phyloP scores from a whole-genome alignment of 1,140 invertebrate genomes.

The Hydropsyche tenuis region DNA sequence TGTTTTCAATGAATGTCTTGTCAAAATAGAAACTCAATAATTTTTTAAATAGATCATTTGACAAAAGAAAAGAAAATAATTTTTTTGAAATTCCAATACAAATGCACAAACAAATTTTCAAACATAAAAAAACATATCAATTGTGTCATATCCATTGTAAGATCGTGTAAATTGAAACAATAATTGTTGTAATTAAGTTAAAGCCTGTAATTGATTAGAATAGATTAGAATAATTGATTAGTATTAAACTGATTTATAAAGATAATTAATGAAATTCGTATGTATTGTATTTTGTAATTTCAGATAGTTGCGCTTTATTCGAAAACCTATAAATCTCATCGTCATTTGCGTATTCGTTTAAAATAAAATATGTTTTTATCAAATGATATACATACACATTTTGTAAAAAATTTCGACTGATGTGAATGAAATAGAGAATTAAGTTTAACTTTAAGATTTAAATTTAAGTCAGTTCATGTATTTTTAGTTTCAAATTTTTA shows the following conservation, averaged over 20 bases:
- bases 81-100: too few relatives aligned
- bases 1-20: too few relatives aligned
- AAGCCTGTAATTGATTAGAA: background rate
- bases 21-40: too few relatives aligned
- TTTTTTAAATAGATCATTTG: background rate
- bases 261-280: background rate
- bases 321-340: background rate
- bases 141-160: background rate
- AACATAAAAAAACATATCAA: slow-evolving; percentile 2
- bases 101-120: background rate
- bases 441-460: slow-evolving; percentile 20
- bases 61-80: background rate
- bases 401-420: background rate
- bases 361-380: background rate
- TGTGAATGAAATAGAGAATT: background rate
- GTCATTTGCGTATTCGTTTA: background rate
- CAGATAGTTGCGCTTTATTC: background rate
- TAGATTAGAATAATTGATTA: background rate
- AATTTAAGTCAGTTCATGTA: too few relatives aligned
- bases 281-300: slow-evolving; percentile 2
- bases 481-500: slow-evolving; percentile 3
- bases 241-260: background rate
- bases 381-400: slow-evolving; percentile 21
- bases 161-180: slow-evolving; percentile 3
- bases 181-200: slow-evolving; percentile 8